Evolutionary conservation across 2,888 invertebrate genomes (phyloP).

Genomic region (Lithosia quadra): DNA sequence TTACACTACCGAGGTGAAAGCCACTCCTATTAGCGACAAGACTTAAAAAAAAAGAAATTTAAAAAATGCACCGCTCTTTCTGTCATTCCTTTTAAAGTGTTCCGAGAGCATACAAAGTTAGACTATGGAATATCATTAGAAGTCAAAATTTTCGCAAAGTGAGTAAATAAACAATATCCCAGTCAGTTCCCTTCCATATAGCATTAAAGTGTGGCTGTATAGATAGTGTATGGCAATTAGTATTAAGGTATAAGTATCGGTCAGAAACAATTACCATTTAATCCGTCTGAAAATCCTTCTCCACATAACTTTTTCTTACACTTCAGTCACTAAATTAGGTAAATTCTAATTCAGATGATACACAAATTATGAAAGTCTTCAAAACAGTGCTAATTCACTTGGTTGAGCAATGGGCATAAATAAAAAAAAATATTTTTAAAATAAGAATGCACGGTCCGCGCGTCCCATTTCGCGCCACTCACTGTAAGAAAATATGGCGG

Average conservation of each 20-base stretch:
- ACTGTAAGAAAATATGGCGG: constrained; percentile 60
- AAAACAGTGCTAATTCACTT: background rate
- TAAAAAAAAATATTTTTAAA: constrained; percentile 44
- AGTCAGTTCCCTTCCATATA: background rate
- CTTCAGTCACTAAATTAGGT: constrained; percentile 10
- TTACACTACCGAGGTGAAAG: too few relatives aligned
- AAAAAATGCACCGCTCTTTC: too few relatives aligned
- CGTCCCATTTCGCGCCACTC: constrained; percentile 64
- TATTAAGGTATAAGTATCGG: constrained; percentile 39
- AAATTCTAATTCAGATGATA: background rate
- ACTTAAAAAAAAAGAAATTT: too few relatives aligned
- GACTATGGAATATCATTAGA: too few relatives aligned
- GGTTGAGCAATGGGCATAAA: constrained; percentile 9
- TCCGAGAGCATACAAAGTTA: too few relatives aligned
- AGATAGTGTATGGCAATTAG: background rate
- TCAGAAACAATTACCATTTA: constrained; percentile 54
- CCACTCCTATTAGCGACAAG: too few relatives aligned
- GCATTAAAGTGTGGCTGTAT: background rate
- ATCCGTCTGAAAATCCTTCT: constrained; percentile 19
- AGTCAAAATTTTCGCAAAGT: too few relatives aligned
- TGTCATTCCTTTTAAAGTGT: too few relatives aligned
- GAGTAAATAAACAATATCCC: background rate
- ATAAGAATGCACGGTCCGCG: constrained; percentile 62
- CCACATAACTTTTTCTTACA: constrained; percentile 22
- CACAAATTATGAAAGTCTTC: background rate